Percentiles rank a stretch among this genome's conserved stretches.
Conservation (phyloP, 2,888 invertebrate species). For the Hoplodrina blanda region DNA sequence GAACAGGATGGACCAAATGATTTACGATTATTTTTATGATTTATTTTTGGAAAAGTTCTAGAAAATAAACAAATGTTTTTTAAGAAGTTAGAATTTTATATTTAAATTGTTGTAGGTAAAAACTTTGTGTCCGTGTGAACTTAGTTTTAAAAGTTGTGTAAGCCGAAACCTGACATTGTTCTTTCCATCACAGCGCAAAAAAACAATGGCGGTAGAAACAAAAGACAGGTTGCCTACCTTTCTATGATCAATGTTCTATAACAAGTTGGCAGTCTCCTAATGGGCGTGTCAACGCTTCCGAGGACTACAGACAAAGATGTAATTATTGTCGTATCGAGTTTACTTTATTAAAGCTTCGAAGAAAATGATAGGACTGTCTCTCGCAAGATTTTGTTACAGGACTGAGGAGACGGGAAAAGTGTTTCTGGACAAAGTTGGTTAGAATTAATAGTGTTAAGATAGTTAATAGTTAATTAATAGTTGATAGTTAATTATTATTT, state of each 20-base stretch:
- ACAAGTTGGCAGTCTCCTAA: conserved; percentile 59
- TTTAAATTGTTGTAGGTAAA: too few species aligned
- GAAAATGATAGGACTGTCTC: conserved; percentile 48
- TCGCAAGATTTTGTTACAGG: conserved; percentile 21
- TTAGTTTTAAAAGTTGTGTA: too few species aligned
- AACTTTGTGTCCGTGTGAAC: too few species aligned
- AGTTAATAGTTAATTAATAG: background rate
- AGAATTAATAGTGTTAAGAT: background rate
- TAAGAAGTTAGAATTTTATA: too few species aligned
- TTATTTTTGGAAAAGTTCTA: too few species aligned
- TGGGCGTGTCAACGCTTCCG: conserved; percentile 63
- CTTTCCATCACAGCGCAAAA: background rate
- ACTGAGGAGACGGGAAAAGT: background rate
- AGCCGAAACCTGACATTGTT: too few species aligned
- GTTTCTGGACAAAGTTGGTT: background rate
- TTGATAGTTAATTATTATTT: background rate
- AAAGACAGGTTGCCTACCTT: background rate
- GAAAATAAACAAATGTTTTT: too few species aligned
- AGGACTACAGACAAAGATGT: conserved; percentile 60
- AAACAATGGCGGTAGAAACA: background rate
- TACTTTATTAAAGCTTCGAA: conserved; percentile 49
- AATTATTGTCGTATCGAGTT: conserved; percentile 62
- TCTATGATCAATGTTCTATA: conserved; percentile 45
- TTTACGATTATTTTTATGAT: too few species aligned
- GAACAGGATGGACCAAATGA: too few species aligned